Evolutionary conservation across 2,797 vertebrate genomes (phyloP), one percentile per base, ranked within the genome.

Genomic region (Onychomys arenicola): DNA sequence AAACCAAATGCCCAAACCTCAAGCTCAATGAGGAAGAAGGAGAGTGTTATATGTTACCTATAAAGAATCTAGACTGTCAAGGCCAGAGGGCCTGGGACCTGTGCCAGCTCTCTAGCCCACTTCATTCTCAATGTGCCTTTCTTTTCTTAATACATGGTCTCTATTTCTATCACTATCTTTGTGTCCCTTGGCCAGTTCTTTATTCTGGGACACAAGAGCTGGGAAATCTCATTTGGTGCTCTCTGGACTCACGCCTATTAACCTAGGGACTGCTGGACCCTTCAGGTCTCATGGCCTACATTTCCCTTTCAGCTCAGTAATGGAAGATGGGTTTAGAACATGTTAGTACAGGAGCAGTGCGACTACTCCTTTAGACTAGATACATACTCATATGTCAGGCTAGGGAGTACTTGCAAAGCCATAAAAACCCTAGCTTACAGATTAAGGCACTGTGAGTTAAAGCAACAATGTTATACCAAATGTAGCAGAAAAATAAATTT

Each of bases 401-500:
- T 57, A 43, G 11, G 52, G 46, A 40, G 25, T 80, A 86, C 63
- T 17, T 85, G 71, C 27, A 71, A 96, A 95, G 59, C 21, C 21
- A 10, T 40, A 87, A 67, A 84, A 85, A 92, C 32, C 37, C 85
- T 55, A 71, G 57, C 69, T 77, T 85, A 85, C 7, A 37, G 82
- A 52, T 12, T 46, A 71, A 88, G 67, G 49, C 9, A 82, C 9
- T 19, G 46, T 34, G 80, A 85, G 27, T 69, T 46, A 93, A 82
- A 96, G 69, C 40, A 52, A 84, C n/a, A 88, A 69, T 19, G 9
- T 71, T 69, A 93, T 46, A 43, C 3, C 81, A 29, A 57, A 73
- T 67, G 75, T 9, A 90, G 84, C 40, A 81, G 52, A 90, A 94
- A 94, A 94, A 63, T 52, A 81, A 95, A 37, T 73, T 81, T 59